Conservation (phyloP, 2,113 vertebrate genomes). For the Hemiprocne comata region DNA sequence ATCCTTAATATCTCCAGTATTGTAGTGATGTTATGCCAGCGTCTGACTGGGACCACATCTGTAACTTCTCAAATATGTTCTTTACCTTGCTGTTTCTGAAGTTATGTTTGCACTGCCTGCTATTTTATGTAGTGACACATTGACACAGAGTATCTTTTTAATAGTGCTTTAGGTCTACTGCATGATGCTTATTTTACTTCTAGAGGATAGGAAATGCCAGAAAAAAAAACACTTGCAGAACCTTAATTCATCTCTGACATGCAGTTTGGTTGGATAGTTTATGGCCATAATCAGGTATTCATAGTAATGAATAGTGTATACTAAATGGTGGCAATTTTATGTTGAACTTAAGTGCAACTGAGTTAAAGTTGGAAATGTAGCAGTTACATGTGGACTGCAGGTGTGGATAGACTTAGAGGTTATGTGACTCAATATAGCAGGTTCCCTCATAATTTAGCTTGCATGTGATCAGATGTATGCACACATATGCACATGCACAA, state of each 20-base stretch:
- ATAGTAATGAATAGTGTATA: not conserved
- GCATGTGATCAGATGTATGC: not conserved
- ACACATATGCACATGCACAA: not conserved
- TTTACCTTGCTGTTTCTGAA: not conserved
- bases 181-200: not conserved
- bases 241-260: not conserved
- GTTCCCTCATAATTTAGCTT: not conserved
- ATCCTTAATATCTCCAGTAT: not conserved
- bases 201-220: not conserved
- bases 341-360: not conserved
- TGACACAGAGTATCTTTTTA: not conserved
- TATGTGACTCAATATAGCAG: not conserved
- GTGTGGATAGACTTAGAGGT: not conserved
- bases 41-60: not conserved
- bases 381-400: not conserved
- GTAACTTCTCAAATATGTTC: not conserved
- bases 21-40: not conserved
- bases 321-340: not conserved
- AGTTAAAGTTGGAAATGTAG: not conserved
- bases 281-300: not conserved
- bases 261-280: not conserved
- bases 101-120: rapidly evolving
- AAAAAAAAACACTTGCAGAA: not conserved
- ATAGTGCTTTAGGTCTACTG: not conserved
- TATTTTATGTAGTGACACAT: not conserved